Base-by-base conservation (phyloP, 1,140 invertebrate genomes). In the Eumeta japonica region DNA sequence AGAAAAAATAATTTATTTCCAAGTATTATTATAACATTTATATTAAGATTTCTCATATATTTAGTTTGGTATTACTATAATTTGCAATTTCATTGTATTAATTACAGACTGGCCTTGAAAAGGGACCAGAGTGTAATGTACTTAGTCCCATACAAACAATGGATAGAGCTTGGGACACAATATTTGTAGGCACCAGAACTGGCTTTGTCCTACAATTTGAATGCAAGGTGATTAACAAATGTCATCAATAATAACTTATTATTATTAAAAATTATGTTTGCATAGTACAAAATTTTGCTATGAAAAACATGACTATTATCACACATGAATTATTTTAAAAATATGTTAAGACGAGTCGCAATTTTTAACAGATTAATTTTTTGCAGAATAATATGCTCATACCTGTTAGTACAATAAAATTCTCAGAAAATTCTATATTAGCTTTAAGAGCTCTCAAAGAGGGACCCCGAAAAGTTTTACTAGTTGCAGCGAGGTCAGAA, bases 391-490 rank as follows among this genome's bases (percentile, higher is more conserved):
- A 76, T 28, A 58, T 65, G 47, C 46, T 83, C 1, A 78, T 80
- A 58, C 65, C 64, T 35, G 77, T 78, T 20, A 77, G 74, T 30
- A 75, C 75, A 10, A 74, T 80, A 12, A 78, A 79, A 35, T 80
- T 79, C 48, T 80, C 80, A 0, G 80, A 83, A 2, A 79, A 79
- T 39, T 79, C 82, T 1, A 81, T 87, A 7, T 61, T 86, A 27
- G 82, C 83, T 0, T 55, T 87, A 10, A 79, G 83, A 44, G 82
- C 85, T 0, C 80, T 84, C 35, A 83, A 81, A 37, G 83, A 86
- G 53, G 83, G 83, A 2, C 71, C 79, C 0, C 65, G 84, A 12
- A 83, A 79, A 58, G 83, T 87, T 12, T 60, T 87, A 0, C 76
- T 87, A 5, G 78, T 86, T 0, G 83, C 83, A 1, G 81, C 82